These are phyloP conservation scores for Porites cylindrica DNA, from an alignment of 92 coral and sea anemone species.

Conservation along the genomic window DNA sequence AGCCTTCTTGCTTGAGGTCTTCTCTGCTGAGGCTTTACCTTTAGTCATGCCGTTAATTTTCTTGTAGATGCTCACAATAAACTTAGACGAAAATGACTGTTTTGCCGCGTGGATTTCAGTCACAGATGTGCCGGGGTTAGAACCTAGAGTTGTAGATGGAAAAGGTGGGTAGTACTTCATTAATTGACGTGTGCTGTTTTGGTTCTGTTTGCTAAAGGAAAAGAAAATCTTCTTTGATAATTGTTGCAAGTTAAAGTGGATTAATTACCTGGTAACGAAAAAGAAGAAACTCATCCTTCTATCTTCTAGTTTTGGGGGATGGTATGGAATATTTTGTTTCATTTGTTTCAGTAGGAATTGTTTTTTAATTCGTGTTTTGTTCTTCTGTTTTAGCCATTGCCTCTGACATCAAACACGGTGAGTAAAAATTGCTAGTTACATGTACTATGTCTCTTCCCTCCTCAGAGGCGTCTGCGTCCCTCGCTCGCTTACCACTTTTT, in stretches of 20 bases:
- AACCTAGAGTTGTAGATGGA: constrained; percentile 78
- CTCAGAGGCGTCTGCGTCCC: too few species aligned
- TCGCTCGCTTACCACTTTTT: too few species aligned
- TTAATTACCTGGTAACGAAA: too few species aligned
- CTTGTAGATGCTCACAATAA: constrained; percentile 83
- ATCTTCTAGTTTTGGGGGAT: too few species aligned
- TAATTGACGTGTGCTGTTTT: too few species aligned
- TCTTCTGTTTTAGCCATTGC: constrained; percentile 57
- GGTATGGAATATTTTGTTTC: not conserved
- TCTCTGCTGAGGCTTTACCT: too few species aligned
- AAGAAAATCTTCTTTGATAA: too few species aligned
- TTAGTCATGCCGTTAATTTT: not conserved
- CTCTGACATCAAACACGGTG: constrained; percentile 85
- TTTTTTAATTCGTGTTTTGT: not conserved
- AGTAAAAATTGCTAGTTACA: constrained; percentile 3
- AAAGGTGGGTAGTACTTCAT: constrained; percentile 55
- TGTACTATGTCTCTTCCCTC: too few species aligned
- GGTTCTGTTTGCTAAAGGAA: too few species aligned
- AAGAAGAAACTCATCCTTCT: too few species aligned
- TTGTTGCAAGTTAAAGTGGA: too few species aligned
- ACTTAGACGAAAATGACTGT: constrained; percentile 90
- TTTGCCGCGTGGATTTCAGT: constrained; percentile 96
- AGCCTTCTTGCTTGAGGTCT: too few species aligned
- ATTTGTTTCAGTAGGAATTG: not conserved
- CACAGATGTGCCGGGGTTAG: constrained; percentile 86